Evolutionary conservation across 1,140 invertebrate species (phyloP).

Genomic region (Araneus ventricosus): DNA sequence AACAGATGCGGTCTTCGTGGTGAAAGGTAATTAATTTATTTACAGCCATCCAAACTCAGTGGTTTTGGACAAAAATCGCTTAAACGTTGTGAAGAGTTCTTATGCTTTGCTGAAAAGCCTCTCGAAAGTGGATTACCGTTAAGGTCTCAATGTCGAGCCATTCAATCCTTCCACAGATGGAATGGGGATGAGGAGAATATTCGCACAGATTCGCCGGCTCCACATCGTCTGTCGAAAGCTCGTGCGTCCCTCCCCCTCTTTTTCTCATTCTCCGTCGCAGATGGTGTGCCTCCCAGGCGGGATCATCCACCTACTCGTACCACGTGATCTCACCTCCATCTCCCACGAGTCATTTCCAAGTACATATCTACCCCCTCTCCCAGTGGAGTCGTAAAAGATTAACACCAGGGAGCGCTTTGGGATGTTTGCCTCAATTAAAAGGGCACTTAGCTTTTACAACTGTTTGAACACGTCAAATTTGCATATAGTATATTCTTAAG

Average conservation of each 20-base stretch:
- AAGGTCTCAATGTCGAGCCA: neutral
- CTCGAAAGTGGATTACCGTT: neutral
- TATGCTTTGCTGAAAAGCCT: neutral
- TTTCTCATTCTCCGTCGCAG: neutral
- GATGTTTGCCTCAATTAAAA: constrained; percentile 19
- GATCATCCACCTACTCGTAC: constrained; percentile 13
- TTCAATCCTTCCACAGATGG: neutral
- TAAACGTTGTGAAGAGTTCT: neutral
- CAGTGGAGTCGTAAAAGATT: neutral
- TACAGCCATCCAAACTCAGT: neutral
- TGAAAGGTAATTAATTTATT: neutral
- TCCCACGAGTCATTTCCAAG: neutral
- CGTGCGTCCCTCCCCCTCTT: neutral
- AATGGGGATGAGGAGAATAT: neutral
- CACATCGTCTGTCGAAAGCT: neutral
- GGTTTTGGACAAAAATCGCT: neutral
- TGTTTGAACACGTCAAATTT: too few species aligned
- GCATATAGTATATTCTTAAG: too few species aligned
- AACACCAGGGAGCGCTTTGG: neutral
- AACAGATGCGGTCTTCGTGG: constrained; percentile 11
- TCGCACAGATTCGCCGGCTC: neutral
- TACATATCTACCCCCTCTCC: neutral
- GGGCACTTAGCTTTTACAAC: neutral
- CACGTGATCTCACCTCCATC: constrained; percentile 9
- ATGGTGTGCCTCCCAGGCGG: constrained; percentile 19